phyloP scores from a whole-genome alignment of 1,140 invertebrate species.

The Galleria mellonella region DNA sequence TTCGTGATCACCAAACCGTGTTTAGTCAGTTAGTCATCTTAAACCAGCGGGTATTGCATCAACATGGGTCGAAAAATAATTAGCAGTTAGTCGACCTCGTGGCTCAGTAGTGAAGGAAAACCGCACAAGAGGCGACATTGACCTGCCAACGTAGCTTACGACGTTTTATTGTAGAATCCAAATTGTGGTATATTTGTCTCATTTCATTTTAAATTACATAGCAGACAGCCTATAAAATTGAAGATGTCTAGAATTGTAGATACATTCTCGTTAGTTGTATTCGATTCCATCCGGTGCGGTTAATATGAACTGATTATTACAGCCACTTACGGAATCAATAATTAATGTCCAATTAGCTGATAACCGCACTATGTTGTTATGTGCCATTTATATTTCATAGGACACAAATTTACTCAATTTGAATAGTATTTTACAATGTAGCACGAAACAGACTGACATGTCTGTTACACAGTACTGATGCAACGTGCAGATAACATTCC shows the following conservation, averaged over 20 bases:
- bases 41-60: constrained; percentile 35
- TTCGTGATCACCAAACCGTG: constrained; percentile 38
- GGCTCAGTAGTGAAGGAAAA: constrained; percentile 30
- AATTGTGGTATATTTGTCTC: constrained; percentile 6
- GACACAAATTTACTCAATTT: constrained; percentile 42
- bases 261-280: not conserved
- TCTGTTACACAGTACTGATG: constrained; percentile 53
- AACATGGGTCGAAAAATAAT: constrained; percentile 53
- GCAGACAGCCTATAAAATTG: too few species aligned
- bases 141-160: constrained; percentile 16
- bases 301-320: constrained; percentile 19
- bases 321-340: constrained; percentile 30
- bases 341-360: constrained; percentile 48
- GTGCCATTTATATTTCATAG: constrained; percentile 17
- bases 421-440: constrained; percentile 54
- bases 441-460: constrained; percentile 43
- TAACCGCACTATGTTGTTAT: constrained; percentile 33
- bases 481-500: constrained; percentile 64
- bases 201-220: constrained; percentile 5
- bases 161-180: constrained; percentile 7
- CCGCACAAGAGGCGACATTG: constrained; percentile 42
- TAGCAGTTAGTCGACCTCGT: constrained; percentile 49
- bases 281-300: constrained; percentile 19
- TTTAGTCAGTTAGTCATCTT: constrained; percentile 22
- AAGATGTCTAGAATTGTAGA: not conserved